Evolutionary conservation across 2,797 vertebrate species (phyloP), one percentile per base, ranked within the genome.

Genomic region (Odontamblyopus rebecca): DNA sequence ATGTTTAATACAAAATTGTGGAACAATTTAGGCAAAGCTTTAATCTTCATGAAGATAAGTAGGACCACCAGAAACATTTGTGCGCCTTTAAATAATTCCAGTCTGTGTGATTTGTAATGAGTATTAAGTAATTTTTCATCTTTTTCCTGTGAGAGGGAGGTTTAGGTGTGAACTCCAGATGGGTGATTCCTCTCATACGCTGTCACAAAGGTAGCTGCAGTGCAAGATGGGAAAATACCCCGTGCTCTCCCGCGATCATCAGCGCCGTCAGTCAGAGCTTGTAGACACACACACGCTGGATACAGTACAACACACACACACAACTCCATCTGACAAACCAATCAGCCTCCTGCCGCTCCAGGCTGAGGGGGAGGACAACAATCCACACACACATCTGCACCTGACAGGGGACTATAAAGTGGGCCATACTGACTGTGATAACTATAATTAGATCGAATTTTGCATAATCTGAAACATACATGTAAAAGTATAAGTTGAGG

Each of bases 221-320:
- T 63, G 59, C 15, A 6, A 63, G 71, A 56, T 68, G 48, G 84
- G 88, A 85, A 90, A 88, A 92, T 85, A 88, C 89, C 83, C 29
- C 74, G 65, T 70, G 15, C 67, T 82, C 78, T 70, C 83, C 70
- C 82, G 79, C 81, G 82, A 71, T 83, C 86, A 83, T 88, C 86
- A 80, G 76, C 79, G 18, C 23, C 79, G 82, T 87, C 85, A 76
- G 72, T 88, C 77, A 70, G 71, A 80, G 59, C 30, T 5, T 65
- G 35, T 32, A 4, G 62, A 50, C 68, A 51, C 23, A 57, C 26
- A 68, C 68, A 30, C 6, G 12, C 51, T 74, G 2, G 57, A 50
- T 65, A 69, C 70, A 77, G 80, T 75, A 79, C 72, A 82, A 73
- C 67, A 50, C 59, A 4, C 61, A 32, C 61, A 41, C 68, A 32